Evolutionary conservation across 2,888 invertebrate genomes (phyloP).

Genomic region (Stegophylla sp.): DNA sequence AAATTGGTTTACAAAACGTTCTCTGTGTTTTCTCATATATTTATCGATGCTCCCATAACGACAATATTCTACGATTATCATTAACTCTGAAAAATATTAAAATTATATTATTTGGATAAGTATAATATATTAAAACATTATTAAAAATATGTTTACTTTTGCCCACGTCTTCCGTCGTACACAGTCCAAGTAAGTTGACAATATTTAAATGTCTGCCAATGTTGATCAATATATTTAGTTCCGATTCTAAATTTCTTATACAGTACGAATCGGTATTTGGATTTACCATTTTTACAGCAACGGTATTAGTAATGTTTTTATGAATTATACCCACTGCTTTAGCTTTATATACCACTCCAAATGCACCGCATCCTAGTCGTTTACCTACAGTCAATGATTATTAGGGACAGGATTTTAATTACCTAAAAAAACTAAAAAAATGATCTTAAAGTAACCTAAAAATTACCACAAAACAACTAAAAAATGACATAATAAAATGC

Average conservation of each 20-base stretch:
- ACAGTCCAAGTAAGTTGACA: constrained; percentile 91
- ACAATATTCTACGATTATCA: constrained; percentile 93
- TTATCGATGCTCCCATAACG: constrained; percentile 88
- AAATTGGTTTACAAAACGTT: constrained; percentile 83
- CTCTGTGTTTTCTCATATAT: constrained; percentile 82
- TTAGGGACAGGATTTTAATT: too few species aligned
- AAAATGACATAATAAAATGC: too few species aligned
- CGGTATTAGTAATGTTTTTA: constrained; percentile 77
- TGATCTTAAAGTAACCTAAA: too few species aligned
- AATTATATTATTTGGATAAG: background rate
- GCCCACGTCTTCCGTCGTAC: constrained; percentile 85
- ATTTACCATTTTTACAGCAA: constrained; percentile 95
- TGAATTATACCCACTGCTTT: constrained; percentile 80
- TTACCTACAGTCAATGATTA: constrained; percentile 70
- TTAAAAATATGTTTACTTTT: constrained; percentile 75
- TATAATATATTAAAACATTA: background rate
- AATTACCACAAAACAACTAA: too few species aligned
- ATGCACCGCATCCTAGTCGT: constrained; percentile 91
- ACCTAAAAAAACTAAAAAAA: too few species aligned
- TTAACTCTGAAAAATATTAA: constrained; percentile 68
- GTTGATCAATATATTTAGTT: constrained; percentile 94
- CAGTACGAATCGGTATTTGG: constrained; percentile 82
- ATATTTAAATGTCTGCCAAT: constrained; percentile 93
- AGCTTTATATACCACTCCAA: constrained; percentile 90
- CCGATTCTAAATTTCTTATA: constrained; percentile 86